Conservation (phyloP, 2,888 invertebrate genomes). For the Cryptus viduatorius region DNA sequence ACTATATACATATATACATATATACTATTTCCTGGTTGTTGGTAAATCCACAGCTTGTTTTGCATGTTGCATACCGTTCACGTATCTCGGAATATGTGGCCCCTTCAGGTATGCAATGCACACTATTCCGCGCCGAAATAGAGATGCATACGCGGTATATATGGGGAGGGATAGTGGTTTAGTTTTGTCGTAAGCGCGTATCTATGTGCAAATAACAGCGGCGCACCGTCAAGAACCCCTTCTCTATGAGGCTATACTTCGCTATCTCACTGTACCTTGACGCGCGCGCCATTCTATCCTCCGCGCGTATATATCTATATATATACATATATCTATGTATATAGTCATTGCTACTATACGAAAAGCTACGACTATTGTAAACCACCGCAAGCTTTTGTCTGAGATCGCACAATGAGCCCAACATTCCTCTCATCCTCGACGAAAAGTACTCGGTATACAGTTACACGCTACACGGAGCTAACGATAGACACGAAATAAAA, state of each 20-base stretch:
- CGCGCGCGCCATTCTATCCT: slow-evolving; percentile 31
- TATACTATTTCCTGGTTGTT: slow-evolving; percentile 17
- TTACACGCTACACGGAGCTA: slow-evolving; percentile 21
- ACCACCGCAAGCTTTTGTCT: slow-evolving; percentile 73
- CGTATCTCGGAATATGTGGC: slow-evolving; percentile 5
- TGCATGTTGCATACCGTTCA: slow-evolving; percentile 46
- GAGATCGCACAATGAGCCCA: slow-evolving; percentile 71
- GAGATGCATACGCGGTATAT: neutral
- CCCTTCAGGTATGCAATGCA: neutral
- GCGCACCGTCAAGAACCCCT: slow-evolving; percentile 1
- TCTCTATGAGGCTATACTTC: slow-evolving; percentile 22
- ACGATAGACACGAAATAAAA: neutral
- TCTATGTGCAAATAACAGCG: slow-evolving; percentile 41
- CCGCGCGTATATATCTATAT: neutral
- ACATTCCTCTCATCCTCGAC: slow-evolving; percentile 40
- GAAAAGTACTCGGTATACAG: slow-evolving; percentile 10
- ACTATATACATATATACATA: neutral
- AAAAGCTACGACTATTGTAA: slow-evolving; percentile 63
- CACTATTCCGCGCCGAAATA: neutral
- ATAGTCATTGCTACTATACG: neutral
- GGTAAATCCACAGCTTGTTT: slow-evolving; percentile 21
- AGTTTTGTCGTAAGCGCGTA: slow-evolving; percentile 16
- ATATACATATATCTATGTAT: neutral
- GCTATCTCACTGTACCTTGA: slow-evolving; percentile 18
- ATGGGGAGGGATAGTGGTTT: slow-evolving; percentile 2